Evolutionary conservation across 1,140 invertebrate species (phyloP), one percentile per base, ranked within the genome.

Genomic region (Antheraea mylitta): DNA sequence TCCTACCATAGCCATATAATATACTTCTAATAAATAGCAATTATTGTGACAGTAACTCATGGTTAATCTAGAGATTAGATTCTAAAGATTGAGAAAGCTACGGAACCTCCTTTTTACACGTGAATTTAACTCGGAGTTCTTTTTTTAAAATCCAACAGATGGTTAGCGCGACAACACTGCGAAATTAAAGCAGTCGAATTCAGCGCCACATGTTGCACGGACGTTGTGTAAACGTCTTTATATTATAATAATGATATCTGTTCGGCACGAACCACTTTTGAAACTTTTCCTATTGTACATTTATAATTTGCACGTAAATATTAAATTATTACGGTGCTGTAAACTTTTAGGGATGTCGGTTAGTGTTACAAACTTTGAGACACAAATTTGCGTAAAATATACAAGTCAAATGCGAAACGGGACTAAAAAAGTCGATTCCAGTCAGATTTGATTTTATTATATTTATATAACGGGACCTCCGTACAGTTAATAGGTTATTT

Each of bases 141-240:
- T 65, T 65, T 65, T 65, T 65, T 45, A 18, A 53, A 65, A 42
- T 48, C 37, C 38, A 65, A 75, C 74, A 75, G 74, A 72, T 75
- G 74, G 74, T 63, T 30, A 58, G 59, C 69, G 69, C 64, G 64
- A 67, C 36, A 48, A 67, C 36, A 48, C 38, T 18, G n/a, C 42
- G 64, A 65, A 65, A 65, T 65, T 65, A 65, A 65, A 53, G 16
- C 64, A 42, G 38, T 19, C 64, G 64, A 16, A 37, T 18, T 7
- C 11, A 37, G 16, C 64, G 64, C 64, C 37, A 65, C 64, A 65
- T 65, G 61, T 48, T 65, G 38, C 64, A 42, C 64, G 64, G 61
- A 10, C 38, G 13, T 65, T 42, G 42, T 45, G 64, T 42, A 65
- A 65, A 65, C 45, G 64, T 48, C 64, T 65, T 65, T 65, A 65